Evolutionary conservation across 2,888 invertebrate species (phyloP), one percentile per base, ranked within the genome.

Genomic region (Pemphredon lugubris): DNA sequence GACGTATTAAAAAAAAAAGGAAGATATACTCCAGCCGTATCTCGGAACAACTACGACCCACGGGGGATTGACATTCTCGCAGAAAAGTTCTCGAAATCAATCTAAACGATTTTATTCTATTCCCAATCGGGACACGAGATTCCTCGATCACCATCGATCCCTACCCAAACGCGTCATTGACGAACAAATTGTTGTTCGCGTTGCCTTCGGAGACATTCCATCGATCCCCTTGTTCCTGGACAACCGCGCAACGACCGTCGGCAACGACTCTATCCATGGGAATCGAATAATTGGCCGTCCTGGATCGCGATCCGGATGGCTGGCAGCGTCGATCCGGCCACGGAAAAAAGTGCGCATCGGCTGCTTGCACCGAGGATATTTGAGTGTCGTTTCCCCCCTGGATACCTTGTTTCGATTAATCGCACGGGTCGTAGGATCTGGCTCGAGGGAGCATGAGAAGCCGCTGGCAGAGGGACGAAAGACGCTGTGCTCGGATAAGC

Each of bases 391-490:
- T 60, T 54, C 14, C 18, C 13, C 11, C 23, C 2, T 18, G 44
- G 47, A 67, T 61, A 23, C 39, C 54, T 26, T 54, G 72, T 58
- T 66, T 66, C 77, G 81, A 80, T 73, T 80, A 81, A 78, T 78
- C 80, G 71, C 54, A 13, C 42, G 34, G 60, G 63, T 72, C 55
- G 50, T 55, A 64, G 50, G 71, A 73, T 72, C 73, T 77, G 57
- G 79, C 83, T 79, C 72, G 68, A 61, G 75, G 75, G 57, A 65
- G 68, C 71, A 81, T 67, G 81, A 72, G 79, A 73, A 74, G 68
- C 63, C 54, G 65, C 47, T 30, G 48, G 34, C 32, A 42, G 60
- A 66, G 65, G 73, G 61, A 30, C 58, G 57, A 45, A 64, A 60
- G 40, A 50, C 51, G 32, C 45, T 51, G 23, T 47, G 59, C 11